Conservation (phyloP, 2,888 invertebrate genomes). For the Pinctada fucata region DNA sequence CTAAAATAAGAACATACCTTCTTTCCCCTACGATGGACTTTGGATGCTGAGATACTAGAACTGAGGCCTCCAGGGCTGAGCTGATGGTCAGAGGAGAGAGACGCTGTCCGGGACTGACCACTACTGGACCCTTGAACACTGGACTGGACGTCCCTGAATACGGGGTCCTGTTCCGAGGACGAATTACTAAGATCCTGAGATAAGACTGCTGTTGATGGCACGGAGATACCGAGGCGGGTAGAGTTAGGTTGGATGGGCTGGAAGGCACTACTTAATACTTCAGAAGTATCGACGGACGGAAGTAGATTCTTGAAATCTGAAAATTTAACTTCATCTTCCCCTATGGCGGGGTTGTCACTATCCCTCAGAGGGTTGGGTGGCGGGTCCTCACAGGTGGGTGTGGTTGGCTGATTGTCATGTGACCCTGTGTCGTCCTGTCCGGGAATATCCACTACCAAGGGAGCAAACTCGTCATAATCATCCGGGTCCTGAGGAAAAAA, state of each 20-base stretch:
- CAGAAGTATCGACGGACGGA: background rate
- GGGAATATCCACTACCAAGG: constrained; percentile 57
- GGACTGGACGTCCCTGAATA: constrained; percentile 17
- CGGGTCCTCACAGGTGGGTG: background rate
- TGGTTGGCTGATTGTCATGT: background rate
- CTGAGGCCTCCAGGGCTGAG: constrained; percentile 37
- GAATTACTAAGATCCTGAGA: constrained; percentile 25
- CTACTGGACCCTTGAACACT: background rate
- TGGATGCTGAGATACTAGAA: constrained; percentile 39
- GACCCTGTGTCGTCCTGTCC: constrained; percentile 8
- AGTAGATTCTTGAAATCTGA: background rate
- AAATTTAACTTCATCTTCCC: constrained; percentile 9
- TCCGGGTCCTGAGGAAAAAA: constrained; percentile 48
- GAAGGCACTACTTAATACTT: background rate
- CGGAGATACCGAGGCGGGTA: background rate
- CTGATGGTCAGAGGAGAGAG: constrained; percentile 30
- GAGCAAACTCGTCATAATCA: constrained; percentile 56
- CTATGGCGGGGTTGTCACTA: background rate
- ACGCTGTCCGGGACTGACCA: constrained; percentile 22
- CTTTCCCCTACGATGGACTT: constrained; percentile 37
- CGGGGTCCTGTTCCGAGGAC: constrained; percentile 23
- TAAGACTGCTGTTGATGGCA: background rate
- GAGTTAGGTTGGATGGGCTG: constrained; percentile 10
- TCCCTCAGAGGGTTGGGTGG: background rate
- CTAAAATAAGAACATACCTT: constrained; percentile 24